Evolutionary conservation across 2,797 vertebrate species (phyloP).

Genomic region (Sebastes paucispinis): DNA sequence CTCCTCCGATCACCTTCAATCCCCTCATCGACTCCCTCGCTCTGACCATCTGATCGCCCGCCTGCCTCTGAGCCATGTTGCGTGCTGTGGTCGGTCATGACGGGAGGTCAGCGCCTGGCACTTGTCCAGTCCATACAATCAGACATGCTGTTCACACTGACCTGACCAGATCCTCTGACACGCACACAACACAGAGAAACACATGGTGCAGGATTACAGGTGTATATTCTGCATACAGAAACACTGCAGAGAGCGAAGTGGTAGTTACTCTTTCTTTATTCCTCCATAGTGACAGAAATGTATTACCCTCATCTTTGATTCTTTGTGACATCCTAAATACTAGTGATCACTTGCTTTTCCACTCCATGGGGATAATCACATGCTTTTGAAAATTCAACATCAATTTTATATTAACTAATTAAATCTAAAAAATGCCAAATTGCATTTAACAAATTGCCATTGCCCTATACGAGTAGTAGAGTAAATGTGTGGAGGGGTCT

Average conservation of each 20-base stretch:
- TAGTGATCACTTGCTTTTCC: neutral
- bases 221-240: neutral
- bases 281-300: neutral
- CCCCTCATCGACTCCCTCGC: neutral
- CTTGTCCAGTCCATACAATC: constrained; percentile 55
- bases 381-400: neutral
- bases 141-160: constrained; percentile 54
- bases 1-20: constrained; percentile 57
- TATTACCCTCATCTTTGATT: neutral
- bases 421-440: neutral
- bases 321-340: neutral
- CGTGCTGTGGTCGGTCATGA: constrained; percentile 38
- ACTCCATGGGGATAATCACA: neutral
- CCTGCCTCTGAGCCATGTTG: constrained; percentile 37
- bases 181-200: constrained; percentile 16
- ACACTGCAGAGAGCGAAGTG: neutral
- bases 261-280: neutral
- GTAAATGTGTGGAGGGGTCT: neutral
- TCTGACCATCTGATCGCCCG: constrained; percentile 32
- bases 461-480: neutral
- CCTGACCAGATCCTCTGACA: constrained; percentile 41
- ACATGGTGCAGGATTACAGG: neutral
- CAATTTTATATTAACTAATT: neutral
- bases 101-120: constrained; percentile 50
- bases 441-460: neutral